Percentiles rank a stretch among this genome's conserved stretches.
phyloP scores from a whole-genome alignment of 1,140 invertebrate genomes.

The Elymnias hypermnestra region DNA sequence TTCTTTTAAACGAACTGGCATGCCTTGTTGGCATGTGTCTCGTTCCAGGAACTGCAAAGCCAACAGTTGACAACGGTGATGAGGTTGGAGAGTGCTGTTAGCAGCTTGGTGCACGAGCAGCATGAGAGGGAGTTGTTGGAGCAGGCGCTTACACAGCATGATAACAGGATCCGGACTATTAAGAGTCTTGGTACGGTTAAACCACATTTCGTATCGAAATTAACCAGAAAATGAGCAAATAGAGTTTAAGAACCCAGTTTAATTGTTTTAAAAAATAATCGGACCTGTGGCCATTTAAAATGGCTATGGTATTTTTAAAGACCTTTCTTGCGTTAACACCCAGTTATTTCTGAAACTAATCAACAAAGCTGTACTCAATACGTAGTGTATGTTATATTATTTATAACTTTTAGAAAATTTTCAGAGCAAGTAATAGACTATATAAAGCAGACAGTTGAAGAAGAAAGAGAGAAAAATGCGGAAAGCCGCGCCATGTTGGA shows the following conservation, averaged over 20 bases:
- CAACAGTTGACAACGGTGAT: conserved; percentile 59
- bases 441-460: conserved; percentile 55
- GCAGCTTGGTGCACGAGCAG: conserved; percentile 57
- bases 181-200: conserved; percentile 46
- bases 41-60: conserved; percentile 55
- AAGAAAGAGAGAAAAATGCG: conserved; percentile 53
- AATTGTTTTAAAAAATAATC: no score
- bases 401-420: conserved; percentile 14
- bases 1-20: no score
- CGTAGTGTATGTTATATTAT: not conserved
- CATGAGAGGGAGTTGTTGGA: conserved; percentile 58
- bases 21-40: conserved; percentile 1
- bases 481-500: conserved; percentile 51
- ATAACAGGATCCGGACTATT: conserved; percentile 50
- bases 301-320: no score
- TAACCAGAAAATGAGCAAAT: no score
- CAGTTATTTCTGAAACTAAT: no score
- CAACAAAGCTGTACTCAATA: no score
- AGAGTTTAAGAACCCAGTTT: no score
- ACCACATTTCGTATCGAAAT: no score
- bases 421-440: conserved; percentile 61
- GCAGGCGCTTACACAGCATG: conserved; percentile 54
- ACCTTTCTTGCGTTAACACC: no score
- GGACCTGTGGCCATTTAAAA: no score
- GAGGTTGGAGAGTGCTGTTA: conserved; percentile 54